Evolutionary conservation across 2,113 vertebrate species (phyloP), one percentile per base, ranked within the genome.

Genomic region (Epinephelus moara): DNA sequence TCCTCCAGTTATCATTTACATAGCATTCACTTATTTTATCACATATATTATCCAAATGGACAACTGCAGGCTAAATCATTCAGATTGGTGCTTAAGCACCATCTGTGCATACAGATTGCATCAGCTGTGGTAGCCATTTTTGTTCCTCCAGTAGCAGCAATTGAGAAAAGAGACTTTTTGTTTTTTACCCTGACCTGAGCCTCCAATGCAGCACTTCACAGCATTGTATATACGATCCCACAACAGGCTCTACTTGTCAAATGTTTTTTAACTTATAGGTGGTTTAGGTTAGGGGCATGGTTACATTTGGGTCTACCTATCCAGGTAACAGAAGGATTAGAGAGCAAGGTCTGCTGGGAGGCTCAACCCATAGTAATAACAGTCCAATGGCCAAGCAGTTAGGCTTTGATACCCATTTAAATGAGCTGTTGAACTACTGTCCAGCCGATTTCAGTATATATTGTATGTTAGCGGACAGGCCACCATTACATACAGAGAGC

Each of bases 1-100:
- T 80, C 72, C 55, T 85, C 70, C 40, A 37, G 71, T 81, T 85
- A 56, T 70, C 63, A 76, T 82, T 82, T 75, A 88, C 75, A 87
- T 23, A 70, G 69, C 53, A 88, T 75, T 78, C 62, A 59, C 27
- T 63, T 75, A n/a, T 74, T 67, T 62, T 8, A 81, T 82, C 80
- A 88, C 71, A 88, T 70, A 33, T 68, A 47, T 57, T 23, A 18
- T 27, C 30, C 52, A 72, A 67, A 70, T 50, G 30, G 67, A 71
- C 23, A 60, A n/a, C 50, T 17, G n/a, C 12, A 40, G 30, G 21
- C 42, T 17, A 47, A 53, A 66, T 68, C 23, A 59, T 84, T 76
- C 72, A 59, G 40, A 78, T 47, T 74, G 42, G 52, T 50, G 25
- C 75, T 78, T 69, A 80, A 70, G 78, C 33, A 61, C 37, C n/a